These are phyloP conservation scores for Lutraria rhynchaena DNA, from an alignment of 1,140 invertebrate species.

Conservation along the genomic window DNA sequence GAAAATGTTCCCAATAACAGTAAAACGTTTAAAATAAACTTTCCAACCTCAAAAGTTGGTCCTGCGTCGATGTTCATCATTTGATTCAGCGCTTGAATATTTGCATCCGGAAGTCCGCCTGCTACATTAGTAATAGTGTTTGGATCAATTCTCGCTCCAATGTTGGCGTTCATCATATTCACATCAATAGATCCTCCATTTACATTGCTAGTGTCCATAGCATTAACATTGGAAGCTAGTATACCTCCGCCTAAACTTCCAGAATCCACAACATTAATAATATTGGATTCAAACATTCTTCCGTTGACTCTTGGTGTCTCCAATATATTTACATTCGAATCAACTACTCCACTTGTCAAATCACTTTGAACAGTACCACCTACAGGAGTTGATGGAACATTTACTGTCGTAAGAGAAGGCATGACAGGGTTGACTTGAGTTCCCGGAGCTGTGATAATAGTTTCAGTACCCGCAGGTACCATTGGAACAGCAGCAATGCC, in stretches of 20 bases:
- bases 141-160: not conserved
- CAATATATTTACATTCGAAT: not conserved
- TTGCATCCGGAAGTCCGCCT: not conserved
- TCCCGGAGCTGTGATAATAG: conserved; percentile 10
- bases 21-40: not conserved
- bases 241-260: not conserved
- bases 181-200: not conserved
- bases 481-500: conserved; percentile 27
- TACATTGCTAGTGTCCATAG: not conserved
- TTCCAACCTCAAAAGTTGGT: conserved; percentile 26
- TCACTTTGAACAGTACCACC: not conserved
- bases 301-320: not conserved
- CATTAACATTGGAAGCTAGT: not conserved
- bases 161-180: not conserved
- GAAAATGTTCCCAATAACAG: too few species aligned
- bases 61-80: not conserved
- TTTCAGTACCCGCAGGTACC: conserved; percentile 31
- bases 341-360: not conserved
- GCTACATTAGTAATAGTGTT: not conserved
- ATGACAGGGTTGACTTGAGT: conserved; percentile 6
- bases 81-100: not conserved
- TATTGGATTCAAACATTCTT: not conserved
- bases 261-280: not conserved
- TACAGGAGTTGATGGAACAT: not conserved
- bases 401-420: not conserved